Percentiles rank a stretch among this genome's conserved stretches.
phyloP scores from a whole-genome alignment of 2,113 vertebrate genomes.

The Diphyllodes magnificus region DNA sequence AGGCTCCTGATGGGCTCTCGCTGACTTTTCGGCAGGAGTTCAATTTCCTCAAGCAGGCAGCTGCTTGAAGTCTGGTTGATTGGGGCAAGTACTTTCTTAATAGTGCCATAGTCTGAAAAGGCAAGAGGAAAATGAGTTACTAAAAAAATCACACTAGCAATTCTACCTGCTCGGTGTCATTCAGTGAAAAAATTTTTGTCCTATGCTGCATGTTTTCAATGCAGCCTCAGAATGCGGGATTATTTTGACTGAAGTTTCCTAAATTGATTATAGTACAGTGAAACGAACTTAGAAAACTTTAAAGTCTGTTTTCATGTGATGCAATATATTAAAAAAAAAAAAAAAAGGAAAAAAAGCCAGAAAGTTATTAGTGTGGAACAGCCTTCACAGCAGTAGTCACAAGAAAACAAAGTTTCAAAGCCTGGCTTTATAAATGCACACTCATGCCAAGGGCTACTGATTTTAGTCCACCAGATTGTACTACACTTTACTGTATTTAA shows the following conservation, averaged over 20 bases:
- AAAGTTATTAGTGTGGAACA: background rate
- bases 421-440: background rate
- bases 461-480: background rate
- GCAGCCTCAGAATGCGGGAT: background rate
- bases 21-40: constrained; percentile 82
- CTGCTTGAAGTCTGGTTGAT: constrained; percentile 82
- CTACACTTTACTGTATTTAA: background rate
- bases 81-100: constrained; percentile 93
- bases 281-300: background rate
- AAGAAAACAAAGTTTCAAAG: background rate
- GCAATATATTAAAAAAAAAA: background rate
- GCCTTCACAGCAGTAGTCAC: background rate
- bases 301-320: background rate
- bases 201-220: background rate
- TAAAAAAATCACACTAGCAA: background rate
- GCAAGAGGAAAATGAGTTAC: background rate
- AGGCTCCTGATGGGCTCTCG: constrained; percentile 86
- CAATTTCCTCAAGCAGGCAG: constrained; percentile 93
- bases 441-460: background rate
- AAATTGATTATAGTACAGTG: background rate
- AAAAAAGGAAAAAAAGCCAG: background rate
- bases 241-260: background rate
- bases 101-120: constrained; percentile 89
- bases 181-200: background rate
- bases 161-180: background rate